Conservation (phyloP, 2,888 invertebrate genomes). For the Ophioninae sp. region DNA sequence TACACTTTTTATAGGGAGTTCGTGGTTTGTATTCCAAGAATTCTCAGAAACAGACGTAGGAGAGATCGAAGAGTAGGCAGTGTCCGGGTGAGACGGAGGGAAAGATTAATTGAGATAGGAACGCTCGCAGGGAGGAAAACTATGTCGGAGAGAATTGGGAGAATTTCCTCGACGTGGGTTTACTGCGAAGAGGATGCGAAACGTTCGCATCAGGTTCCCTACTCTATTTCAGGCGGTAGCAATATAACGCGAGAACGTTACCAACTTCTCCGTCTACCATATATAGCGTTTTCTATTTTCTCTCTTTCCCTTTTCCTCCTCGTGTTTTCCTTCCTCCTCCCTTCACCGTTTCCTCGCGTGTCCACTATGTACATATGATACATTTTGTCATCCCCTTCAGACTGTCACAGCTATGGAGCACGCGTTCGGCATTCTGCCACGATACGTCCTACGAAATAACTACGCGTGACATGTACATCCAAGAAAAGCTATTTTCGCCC, state of each 20-base stretch:
- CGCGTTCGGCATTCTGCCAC: conserved; percentile 34
- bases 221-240: conserved; percentile 44
- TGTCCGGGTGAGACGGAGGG: conserved; percentile 17
- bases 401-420: conserved; percentile 21
- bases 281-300: conserved; percentile 52
- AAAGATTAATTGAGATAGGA: conserved; percentile 64
- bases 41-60: not conserved
- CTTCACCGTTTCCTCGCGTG: conserved; percentile 27
- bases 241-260: conserved; percentile 60
- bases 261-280: conserved; percentile 45
- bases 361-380: conserved; percentile 28
- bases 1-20: conserved; percentile 1
- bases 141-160: conserved; percentile 54
- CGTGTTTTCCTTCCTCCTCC: conserved; percentile 17
- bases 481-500: conserved; percentile 34
- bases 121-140: conserved; percentile 62
- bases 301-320: conserved; percentile 41
- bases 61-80: conserved; percentile 5
- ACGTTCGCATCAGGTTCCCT: conserved; percentile 44
- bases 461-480: not conserved
- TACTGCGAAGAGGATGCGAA: conserved; percentile 49
- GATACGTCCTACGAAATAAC: conserved; percentile 24
- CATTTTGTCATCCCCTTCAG: conserved; percentile 29
- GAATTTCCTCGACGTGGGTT: conserved; percentile 47
- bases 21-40: conserved; percentile 7